A percentile compares a stretch with the other conserved stretches of the same genome.
phyloP scores from a whole-genome alignment of 2,113 vertebrate species.

The Phylloscopus trochiloides region DNA sequence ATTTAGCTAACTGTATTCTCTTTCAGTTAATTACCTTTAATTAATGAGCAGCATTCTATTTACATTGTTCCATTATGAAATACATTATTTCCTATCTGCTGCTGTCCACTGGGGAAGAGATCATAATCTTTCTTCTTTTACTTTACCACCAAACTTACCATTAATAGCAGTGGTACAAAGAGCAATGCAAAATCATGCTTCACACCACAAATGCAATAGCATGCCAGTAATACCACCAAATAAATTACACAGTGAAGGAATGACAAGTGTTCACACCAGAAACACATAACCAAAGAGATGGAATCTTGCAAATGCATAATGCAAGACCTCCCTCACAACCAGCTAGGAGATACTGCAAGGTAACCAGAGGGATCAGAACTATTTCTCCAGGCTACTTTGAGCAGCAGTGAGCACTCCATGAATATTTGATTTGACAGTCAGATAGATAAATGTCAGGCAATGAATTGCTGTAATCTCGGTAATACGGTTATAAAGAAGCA shows the following conservation, averaged over 20 bases:
- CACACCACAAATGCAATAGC: background rate
- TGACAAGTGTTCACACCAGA: background rate
- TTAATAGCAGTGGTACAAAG: background rate
- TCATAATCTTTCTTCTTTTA: background rate
- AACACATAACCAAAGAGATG: background rate
- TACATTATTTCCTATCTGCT: background rate
- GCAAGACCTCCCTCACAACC: background rate
- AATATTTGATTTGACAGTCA: background rate
- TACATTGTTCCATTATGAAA: conserved; percentile 21
- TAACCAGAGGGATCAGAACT: background rate
- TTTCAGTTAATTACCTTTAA: conserved; percentile 1
- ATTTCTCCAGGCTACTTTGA: background rate
- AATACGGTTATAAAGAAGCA: conserved; percentile 1
- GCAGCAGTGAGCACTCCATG: background rate
- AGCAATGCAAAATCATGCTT: background rate
- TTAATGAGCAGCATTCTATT: conserved; percentile 8
- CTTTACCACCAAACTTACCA: background rate
- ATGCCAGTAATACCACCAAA: background rate
- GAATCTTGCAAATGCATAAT: background rate
- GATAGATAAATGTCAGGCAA: background rate
- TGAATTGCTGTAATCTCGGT: background rate
- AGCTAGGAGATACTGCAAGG: background rate
- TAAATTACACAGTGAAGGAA: background rate
- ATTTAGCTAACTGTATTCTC: conserved; percentile 18
- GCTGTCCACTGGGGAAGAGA: background rate